Evolutionary conservation across 1,140 invertebrate species (phyloP).

Genomic region (Nomia melanderi): DNA sequence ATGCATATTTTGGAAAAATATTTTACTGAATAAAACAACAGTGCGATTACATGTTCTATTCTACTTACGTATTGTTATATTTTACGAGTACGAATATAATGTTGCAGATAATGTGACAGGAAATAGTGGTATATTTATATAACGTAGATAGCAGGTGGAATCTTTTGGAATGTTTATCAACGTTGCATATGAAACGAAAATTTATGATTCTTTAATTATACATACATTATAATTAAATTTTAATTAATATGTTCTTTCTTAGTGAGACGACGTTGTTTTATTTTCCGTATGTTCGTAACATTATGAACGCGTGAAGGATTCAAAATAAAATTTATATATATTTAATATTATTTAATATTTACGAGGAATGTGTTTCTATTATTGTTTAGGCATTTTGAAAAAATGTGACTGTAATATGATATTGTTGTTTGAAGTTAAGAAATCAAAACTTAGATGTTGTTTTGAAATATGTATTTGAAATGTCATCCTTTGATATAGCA

Average conservation of each 20-base stretch:
- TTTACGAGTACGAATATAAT: background rate
- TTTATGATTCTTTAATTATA: background rate
- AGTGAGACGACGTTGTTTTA: no score
- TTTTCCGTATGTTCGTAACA: background rate
- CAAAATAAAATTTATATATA: no score
- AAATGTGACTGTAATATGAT: no score
- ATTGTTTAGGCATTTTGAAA: no score
- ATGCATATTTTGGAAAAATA: background rate
- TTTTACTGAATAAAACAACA: slow-evolving; percentile 5
- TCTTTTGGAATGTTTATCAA: background rate
- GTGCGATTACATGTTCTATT: background rate
- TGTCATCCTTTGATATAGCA: no score
- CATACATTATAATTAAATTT: no score
- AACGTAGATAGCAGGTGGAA: background rate
- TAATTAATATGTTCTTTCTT: background rate
- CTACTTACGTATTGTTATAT: background rate
- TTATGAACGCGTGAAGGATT: no score
- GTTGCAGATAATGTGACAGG: background rate
- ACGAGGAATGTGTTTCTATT: no score
- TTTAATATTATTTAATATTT: no score
- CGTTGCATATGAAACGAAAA: background rate
- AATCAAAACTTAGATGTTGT: no score
- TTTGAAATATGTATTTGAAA: no score
- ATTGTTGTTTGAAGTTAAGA: no score
- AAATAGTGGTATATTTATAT: background rate